These are phyloP conservation scores for Moxostoma hubbsi DNA, from an alignment of 2,797 vertebrate species.

Conservation along the genomic window DNA sequence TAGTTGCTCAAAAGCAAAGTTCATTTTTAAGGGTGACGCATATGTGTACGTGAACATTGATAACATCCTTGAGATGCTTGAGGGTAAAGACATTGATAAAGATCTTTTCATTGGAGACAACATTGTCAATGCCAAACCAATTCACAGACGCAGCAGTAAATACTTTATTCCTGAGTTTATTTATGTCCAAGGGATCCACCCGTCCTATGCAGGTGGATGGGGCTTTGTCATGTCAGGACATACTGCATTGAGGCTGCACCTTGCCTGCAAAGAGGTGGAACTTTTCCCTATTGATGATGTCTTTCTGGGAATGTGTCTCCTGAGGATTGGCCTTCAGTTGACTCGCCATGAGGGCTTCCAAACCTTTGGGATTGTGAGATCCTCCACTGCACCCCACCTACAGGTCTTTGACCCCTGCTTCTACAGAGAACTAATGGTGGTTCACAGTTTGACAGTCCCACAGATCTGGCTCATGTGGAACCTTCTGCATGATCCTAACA, in stretches of 20 bases:
- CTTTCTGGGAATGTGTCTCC: conserved; percentile 97
- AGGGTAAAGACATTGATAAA: conserved; percentile 66
- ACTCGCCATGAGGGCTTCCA: conserved; percentile 89
- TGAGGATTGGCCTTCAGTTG: conserved; percentile 87
- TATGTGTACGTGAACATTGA: conserved; percentile 95
- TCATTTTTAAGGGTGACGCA: conserved; percentile 93
- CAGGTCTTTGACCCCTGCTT: conserved; percentile 96
- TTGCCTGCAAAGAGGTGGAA: conserved; percentile 90
- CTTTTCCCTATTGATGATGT: conserved; percentile 97
- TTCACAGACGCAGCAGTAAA: conserved; percentile 86
- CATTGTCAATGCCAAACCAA: conserved; percentile 90
- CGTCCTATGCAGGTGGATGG: conserved; percentile 91
- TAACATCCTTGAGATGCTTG: conserved; percentile 91
- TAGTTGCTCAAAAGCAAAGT: conserved; percentile 85
- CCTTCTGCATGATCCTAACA: conserved; percentile 85
- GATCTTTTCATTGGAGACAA: conserved; percentile 95
- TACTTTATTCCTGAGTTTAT: conserved; percentile 92
- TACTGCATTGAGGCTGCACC: conserved; percentile 84
- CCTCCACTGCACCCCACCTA: conserved; percentile 91
- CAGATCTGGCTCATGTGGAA: conserved; percentile 99
- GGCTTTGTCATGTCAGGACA: conserved; percentile 90
- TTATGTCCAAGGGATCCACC: conserved; percentile 88
- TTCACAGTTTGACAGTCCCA: conserved; percentile 91
- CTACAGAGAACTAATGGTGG: conserved; percentile 94
- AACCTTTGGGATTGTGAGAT: conserved; percentile 91